Percentiles rank a stretch among this genome's conserved stretches.
These are phyloP conservation scores for Drosophila burlai DNA, from an alignment of 1,140 invertebrate genomes.

Conservation along the genomic window DNA sequence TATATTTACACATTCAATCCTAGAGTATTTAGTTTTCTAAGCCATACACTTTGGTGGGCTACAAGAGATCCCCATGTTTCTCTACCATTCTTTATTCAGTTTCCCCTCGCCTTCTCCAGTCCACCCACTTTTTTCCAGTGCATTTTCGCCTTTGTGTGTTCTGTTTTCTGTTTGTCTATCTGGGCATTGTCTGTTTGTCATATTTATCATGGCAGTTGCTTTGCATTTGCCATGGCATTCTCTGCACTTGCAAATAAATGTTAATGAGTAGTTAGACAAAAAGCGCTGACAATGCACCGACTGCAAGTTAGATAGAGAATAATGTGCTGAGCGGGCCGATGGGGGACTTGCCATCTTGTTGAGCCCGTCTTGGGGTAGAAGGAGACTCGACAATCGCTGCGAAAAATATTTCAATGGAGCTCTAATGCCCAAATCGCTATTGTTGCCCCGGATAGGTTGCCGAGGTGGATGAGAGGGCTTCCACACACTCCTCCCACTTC, in stretches of 20 bases:
- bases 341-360: conserved; percentile 40
- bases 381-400: conserved; percentile 67
- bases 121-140: conserved; percentile 57
- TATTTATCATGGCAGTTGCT: conserved; percentile 82
- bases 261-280: conserved; percentile 82
- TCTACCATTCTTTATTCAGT: conserved; percentile 4
- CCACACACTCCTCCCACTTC: conserved; percentile 24
- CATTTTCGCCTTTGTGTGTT: conserved; percentile 57
- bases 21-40: neutral
- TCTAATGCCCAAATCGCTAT: conserved; percentile 80
- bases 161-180: conserved; percentile 61
- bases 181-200: conserved; percentile 69
- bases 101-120: conserved; percentile 1
- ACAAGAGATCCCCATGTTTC: neutral
- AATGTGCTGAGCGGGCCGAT: conserved; percentile 57
- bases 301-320: conserved; percentile 55
- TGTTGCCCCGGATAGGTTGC: conserved; percentile 50
- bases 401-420: conserved; percentile 66
- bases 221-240: conserved; percentile 66
- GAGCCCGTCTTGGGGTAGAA: conserved; percentile 29
- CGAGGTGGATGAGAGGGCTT: conserved; percentile 34
- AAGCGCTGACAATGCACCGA: conserved; percentile 73
- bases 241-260: conserved; percentile 81
- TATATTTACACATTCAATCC: neutral
- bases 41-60: neutral